Conservation (phyloP, 1,140 invertebrate species). For the Phortica variegata region DNA sequence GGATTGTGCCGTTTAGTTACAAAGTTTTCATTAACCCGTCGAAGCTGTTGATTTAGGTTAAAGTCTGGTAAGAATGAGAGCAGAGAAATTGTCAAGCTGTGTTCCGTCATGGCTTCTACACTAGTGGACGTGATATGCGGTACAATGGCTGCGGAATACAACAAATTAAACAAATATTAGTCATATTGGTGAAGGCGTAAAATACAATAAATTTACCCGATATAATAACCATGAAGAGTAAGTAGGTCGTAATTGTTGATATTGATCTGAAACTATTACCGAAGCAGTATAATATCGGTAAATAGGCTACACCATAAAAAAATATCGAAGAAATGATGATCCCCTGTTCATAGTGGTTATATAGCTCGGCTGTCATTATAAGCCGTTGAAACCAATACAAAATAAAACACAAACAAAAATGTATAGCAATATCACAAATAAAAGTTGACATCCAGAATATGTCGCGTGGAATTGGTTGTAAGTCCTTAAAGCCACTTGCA, state of each 20-base stretch:
- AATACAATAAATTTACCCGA: constrained; percentile 31
- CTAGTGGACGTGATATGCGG: constrained; percentile 43
- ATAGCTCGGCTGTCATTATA: constrained; percentile 40
- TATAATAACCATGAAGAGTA: constrained; percentile 44
- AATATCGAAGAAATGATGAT: constrained; percentile 34
- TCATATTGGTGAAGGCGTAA: background rate
- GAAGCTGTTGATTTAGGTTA: constrained; percentile 49
- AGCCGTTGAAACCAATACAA: constrained; percentile 22
- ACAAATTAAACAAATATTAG: background rate
- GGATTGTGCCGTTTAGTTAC: constrained; percentile 18
- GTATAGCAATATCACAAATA: constrained; percentile 33
- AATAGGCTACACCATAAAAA: constrained; percentile 44
- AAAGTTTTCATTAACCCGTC: constrained; percentile 48
- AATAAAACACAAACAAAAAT: constrained; percentile 15
- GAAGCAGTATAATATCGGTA: constrained; percentile 44
- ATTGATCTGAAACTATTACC: constrained; percentile 47
- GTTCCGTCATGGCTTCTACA: constrained; percentile 35
- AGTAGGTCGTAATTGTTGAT: constrained; percentile 48
- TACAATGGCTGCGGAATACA: constrained; percentile 33
- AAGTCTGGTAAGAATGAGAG: constrained; percentile 48
- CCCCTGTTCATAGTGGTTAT: constrained; percentile 19
- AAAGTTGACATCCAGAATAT: constrained; percentile 42
- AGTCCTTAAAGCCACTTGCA: constrained; percentile 40
- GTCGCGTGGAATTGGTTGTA: constrained; percentile 42
- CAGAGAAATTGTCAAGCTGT: constrained; percentile 36